phyloP scores from a whole-genome alignment of 2,888 invertebrate species.

The Andricus curvator region DNA sequence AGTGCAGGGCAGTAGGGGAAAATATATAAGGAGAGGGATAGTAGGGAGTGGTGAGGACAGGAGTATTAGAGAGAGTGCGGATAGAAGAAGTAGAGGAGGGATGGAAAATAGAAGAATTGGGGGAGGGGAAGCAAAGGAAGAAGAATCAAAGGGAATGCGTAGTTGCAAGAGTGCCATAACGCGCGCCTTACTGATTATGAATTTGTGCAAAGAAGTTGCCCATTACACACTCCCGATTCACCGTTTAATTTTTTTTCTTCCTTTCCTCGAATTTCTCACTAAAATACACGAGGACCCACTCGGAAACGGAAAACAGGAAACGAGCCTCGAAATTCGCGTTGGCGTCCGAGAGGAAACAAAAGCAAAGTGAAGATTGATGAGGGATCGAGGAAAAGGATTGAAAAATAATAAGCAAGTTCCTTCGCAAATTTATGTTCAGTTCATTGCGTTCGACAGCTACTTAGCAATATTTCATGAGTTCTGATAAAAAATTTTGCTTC shows the following conservation, averaged over 20 bases:
- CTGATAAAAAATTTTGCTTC: too few species aligned
- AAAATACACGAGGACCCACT: background rate
- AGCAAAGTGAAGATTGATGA: background rate
- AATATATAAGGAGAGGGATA: too few species aligned
- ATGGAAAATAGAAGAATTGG: too few species aligned
- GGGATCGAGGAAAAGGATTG: background rate
- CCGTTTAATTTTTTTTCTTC: slow-evolving; percentile 61
- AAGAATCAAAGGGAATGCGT: too few species aligned
- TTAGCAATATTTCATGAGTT: background rate
- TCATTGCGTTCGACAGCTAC: background rate
- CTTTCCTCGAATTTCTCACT: slow-evolving; percentile 46
- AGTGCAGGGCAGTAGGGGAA: too few species aligned
- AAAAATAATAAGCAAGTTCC: background rate
- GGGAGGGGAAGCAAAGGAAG: too few species aligned
- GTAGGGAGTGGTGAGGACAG: too few species aligned
- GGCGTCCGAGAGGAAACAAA: background rate
- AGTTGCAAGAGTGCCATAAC: too few species aligned
- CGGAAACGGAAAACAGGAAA: background rate
- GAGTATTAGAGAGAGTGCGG: too few species aligned
- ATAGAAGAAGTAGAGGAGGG: too few species aligned
- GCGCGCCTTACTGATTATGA: background rate
- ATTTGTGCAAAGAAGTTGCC: slow-evolving; percentile 15
- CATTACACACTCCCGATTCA: slow-evolving; percentile 26
- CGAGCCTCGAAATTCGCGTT: background rate
- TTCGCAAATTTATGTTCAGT: background rate